Evolutionary conservation across 2,888 invertebrate genomes (phyloP).

Genomic region (Ectemnius cavifrons): DNA sequence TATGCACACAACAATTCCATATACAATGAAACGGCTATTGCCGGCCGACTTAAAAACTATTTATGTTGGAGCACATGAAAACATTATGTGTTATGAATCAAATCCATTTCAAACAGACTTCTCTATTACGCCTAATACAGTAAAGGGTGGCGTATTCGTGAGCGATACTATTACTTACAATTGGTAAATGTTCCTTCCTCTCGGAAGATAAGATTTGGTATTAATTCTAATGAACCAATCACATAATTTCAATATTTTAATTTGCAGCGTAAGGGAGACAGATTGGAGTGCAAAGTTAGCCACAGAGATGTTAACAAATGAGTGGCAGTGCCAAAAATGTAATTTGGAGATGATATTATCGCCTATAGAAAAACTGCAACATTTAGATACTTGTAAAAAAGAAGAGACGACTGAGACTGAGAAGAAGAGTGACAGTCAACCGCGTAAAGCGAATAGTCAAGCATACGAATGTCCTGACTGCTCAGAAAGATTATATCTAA

Average conservation of each 20-base stretch:
- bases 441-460: constrained; percentile 80
- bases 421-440: constrained; percentile 23
- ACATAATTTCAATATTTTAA: not conserved
- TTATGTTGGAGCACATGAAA: constrained; percentile 80
- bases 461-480: constrained; percentile 87
- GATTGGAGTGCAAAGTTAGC: constrained; percentile 84
- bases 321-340: constrained; percentile 88
- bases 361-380: constrained; percentile 86
- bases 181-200: constrained; percentile 78
- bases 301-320: constrained; percentile 81
- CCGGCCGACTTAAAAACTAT: constrained; percentile 91
- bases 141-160: constrained; percentile 90
- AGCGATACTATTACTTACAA: constrained; percentile 91
- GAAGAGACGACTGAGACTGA: constrained; percentile 59
- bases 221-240: constrained; percentile 19
- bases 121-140: constrained; percentile 81
- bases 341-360: constrained; percentile 81
- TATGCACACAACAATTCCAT: constrained; percentile 85
- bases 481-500: constrained; percentile 83
- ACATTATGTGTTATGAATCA: constrained; percentile 77
- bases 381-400: constrained; percentile 79
- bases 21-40: constrained; percentile 89
- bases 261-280: constrained; percentile 82
- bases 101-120: constrained; percentile 88
- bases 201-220: not conserved